Conservation (phyloP, 64 coral and sea anemone species). For the Dendrophyllia cribrosa region DNA sequence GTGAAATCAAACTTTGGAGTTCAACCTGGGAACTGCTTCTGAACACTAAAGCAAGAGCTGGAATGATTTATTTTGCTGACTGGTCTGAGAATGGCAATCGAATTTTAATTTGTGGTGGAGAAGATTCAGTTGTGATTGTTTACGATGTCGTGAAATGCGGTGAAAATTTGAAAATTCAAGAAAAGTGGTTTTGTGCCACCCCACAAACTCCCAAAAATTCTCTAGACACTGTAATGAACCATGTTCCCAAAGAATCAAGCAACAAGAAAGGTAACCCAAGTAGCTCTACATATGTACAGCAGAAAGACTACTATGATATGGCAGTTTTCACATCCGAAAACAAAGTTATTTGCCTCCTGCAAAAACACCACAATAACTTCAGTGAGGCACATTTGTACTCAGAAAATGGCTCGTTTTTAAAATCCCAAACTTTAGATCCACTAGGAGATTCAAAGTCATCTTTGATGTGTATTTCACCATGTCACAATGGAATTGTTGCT, state of each 20-base stretch:
- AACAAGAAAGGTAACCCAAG: neutral
- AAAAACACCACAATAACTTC: constrained; percentile 72
- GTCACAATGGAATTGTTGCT: constrained; percentile 72
- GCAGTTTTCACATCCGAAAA: constrained; percentile 56
- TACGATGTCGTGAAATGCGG: constrained; percentile 48
- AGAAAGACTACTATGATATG: constrained; percentile 77
- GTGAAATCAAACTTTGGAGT: constrained; percentile 89
- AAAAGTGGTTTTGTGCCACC: neutral
- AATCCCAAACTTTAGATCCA: constrained; percentile 68
- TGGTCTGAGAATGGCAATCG: constrained; percentile 78
- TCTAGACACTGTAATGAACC: neutral
- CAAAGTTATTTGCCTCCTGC: constrained; percentile 70
- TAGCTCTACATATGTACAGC: constrained; percentile 86
- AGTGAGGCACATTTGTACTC: constrained; percentile 84
- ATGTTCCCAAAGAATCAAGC: neutral
- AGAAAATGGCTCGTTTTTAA: constrained; percentile 47
- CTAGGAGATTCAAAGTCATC: constrained; percentile 80
- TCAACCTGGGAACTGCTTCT: constrained; percentile 57
- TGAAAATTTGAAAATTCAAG: constrained; percentile 8
- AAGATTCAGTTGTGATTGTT: constrained; percentile 62
- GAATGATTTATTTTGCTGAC: constrained; percentile 67
- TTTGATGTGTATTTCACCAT: constrained; percentile 74
- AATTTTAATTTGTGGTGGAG: constrained; percentile 65
- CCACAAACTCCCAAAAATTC: neutral
- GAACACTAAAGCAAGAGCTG: constrained; percentile 10